Percentiles rank a stretch among this genome's conserved stretches.
Evolutionary conservation across 2,113 vertebrate genomes (phyloP).

Genomic region (Benitochromis conjunctus): DNA sequence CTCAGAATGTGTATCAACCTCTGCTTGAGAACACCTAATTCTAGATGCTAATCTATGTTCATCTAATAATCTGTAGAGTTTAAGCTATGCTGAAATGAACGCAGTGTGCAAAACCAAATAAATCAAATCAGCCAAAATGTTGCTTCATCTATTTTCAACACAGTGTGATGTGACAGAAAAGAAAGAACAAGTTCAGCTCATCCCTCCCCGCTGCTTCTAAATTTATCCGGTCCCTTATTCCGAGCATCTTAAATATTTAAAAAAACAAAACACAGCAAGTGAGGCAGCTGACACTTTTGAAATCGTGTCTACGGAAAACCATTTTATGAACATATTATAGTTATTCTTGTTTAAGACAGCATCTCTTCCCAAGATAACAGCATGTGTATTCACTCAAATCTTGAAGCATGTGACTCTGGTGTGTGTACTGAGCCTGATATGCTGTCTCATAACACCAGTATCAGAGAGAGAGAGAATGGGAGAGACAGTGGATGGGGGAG

Average conservation of each 20-base stretch:
- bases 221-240: conserved; percentile 12
- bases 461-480: background rate
- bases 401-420: background rate
- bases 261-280: background rate
- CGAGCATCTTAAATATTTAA: conserved; percentile 6
- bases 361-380: background rate
- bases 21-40: background rate
- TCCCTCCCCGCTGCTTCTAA: conserved; percentile 24
- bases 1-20: background rate
- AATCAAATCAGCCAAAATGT: background rate
- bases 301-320: background rate
- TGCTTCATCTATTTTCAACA: background rate
- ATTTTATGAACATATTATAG: background rate
- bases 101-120: background rate
- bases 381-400: background rate
- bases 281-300: background rate
- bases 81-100: background rate
- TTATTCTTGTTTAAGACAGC: background rate
- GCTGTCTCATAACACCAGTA: background rate
- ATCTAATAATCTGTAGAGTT: background rate
- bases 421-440: background rate
- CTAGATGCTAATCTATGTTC: background rate
- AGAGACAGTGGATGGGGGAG: background rate
- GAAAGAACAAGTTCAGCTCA: conserved; percentile 9
- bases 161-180: conserved; percentile 3